Evolutionary conservation across 1,140 invertebrate species (phyloP).

Genomic region (Aphaenogaster rudis): DNA sequence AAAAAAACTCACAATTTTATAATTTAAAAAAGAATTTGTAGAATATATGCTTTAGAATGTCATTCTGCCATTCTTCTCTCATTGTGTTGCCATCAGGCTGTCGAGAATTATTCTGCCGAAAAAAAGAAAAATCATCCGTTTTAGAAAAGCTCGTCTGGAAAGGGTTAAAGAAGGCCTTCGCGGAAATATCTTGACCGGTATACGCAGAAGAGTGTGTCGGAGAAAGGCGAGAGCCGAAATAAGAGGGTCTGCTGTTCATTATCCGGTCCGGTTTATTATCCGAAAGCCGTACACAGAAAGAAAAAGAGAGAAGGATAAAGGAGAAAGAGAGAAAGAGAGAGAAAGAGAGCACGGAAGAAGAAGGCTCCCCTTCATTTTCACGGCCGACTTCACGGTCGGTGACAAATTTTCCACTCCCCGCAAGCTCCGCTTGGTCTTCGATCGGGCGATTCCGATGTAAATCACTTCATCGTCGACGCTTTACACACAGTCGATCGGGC

Average conservation of each 20-base stretch:
- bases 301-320: background rate
- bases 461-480: conserved; percentile 75
- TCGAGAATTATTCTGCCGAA: background rate
- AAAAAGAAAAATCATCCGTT: conserved; percentile 21
- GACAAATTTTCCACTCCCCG: conserved; percentile 56
- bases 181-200: conserved; percentile 13
- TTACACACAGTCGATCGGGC: conserved; percentile 56
- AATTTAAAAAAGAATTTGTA: background rate
- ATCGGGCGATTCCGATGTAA: conserved; percentile 76
- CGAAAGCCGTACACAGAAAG: conserved; percentile 8
- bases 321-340: background rate
- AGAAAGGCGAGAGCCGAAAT: conserved; percentile 46
- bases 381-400: conserved; percentile 30
- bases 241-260: conserved; percentile 43
- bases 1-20: conserved; percentile 14
- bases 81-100: background rate
- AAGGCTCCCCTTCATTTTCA: conserved; percentile 42
- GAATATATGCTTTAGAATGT: background rate
- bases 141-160: conserved; percentile 11
- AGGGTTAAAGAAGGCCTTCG: background rate
- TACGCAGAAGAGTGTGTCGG: conserved; percentile 16
- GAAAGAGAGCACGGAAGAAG: background rate
- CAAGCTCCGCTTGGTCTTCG: conserved; percentile 12
- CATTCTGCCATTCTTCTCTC: background rate
- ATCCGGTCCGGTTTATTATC: conserved; percentile 45